Evolutionary conservation across 2,888 invertebrate genomes (phyloP), one percentile per base, ranked within the genome.

Genomic region (Metacarcinus magister): DNA sequence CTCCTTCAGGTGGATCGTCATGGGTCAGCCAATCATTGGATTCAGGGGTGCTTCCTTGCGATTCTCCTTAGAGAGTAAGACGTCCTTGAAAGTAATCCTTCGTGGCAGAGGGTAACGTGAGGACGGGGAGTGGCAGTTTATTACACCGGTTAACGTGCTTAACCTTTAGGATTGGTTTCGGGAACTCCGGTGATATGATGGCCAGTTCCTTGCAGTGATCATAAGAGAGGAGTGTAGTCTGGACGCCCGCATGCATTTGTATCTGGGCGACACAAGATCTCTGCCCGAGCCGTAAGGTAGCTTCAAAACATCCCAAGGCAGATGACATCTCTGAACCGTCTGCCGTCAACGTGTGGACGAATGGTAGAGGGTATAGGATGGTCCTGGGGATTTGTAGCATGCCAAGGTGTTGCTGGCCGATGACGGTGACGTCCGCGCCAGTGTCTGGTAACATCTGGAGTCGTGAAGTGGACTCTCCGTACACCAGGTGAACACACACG

Each of bases 371-470:
- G 5, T 87, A 60, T 13, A 93, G 92, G 67, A 4, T 89, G 54
- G 44, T 94, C 16, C 32, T n/a, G 75, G 94, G 46, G 90, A 94
- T 67, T 5, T 67, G 46, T 19, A 95, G 44, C n/a, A 67, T 44
- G 19, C 28, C 92, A 3, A 94, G 92, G 48, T 94, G 94, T 46
- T n/a, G n/a, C 60, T 28, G 2, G 44, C 75, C 91, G 28, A 96
- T 94, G 4, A 92, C 87, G 5, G 95, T 87, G 16, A 92, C 93
- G 75, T 96, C 93, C 4, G 95, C 82, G 28, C 82, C 96, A 8
- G 94, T 95, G 60, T 96, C 95, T 39, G 96, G 94, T 1, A 92
- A 54, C 96, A 92, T 94, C 39, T 93, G 32, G 67, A 92, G 48
- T 2, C 23, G 46, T 32, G 94, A 89, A 19, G 87, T 89, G 23